phyloP scores from a whole-genome alignment of 2,113 vertebrate species.

The Anolis carolinensis region DNA sequence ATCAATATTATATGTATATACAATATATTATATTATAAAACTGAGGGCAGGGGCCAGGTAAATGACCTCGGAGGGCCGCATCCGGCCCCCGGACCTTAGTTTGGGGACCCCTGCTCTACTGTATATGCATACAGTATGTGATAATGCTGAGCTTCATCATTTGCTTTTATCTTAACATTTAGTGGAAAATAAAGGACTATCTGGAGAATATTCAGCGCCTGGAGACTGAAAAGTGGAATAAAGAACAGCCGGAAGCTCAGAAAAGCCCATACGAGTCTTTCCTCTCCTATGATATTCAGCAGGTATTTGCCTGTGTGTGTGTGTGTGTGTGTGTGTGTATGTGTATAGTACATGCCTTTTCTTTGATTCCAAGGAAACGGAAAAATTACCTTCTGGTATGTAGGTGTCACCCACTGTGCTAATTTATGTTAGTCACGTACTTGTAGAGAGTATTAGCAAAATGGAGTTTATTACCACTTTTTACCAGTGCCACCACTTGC shows the following conservation, averaged over 20 bases:
- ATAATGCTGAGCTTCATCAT: constrained; percentile 38
- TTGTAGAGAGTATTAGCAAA: constrained; percentile 60
- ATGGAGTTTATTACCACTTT: constrained; percentile 61
- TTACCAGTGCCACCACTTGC: constrained; percentile 53
- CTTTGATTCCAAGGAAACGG: constrained; percentile 41
- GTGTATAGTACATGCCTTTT: neutral
- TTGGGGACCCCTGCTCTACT: too few species aligned
- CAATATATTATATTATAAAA: too few species aligned
- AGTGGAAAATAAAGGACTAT: constrained; percentile 71
- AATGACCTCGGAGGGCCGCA: too few species aligned
- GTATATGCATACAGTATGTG: neutral
- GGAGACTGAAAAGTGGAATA: constrained; percentile 70
- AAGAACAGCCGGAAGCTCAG: constrained; percentile 51
- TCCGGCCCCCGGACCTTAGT: too few species aligned
- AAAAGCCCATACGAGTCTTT: constrained; percentile 63
- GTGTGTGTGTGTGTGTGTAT: neutral
- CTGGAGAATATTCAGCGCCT: constrained; percentile 70
- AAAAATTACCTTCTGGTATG: constrained; percentile 48
- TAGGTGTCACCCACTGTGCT: constrained; percentile 53
- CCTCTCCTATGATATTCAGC: constrained; percentile 72
- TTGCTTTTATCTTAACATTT: constrained; percentile 19
- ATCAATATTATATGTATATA: too few species aligned
- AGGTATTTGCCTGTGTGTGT: constrained; percentile 66
- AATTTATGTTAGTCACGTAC: constrained; percentile 65
- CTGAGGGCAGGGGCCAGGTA: too few species aligned